These are phyloP conservation scores for Coreoperca whiteheadi DNA, from an alignment of 2,113 vertebrate species.

Conservation along the genomic window DNA sequence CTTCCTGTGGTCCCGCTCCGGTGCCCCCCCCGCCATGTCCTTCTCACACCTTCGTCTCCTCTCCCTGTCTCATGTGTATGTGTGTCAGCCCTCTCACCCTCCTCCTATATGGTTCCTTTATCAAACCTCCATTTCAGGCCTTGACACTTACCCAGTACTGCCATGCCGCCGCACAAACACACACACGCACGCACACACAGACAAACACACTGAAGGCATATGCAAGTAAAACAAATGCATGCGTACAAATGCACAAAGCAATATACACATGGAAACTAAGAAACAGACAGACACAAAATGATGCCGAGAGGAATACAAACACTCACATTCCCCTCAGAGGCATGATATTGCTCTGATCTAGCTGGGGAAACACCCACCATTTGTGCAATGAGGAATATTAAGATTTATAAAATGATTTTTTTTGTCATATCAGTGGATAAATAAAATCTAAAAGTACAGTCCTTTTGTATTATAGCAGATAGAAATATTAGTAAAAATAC, in stretches of 20 bases:
- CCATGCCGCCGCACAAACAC: slow-evolving; percentile 15
- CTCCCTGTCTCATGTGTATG: slow-evolving; percentile 19
- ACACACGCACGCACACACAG: slow-evolving; percentile 23
- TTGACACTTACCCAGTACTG: slow-evolving; percentile 61
- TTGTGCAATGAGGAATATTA: slow-evolving; percentile 50
- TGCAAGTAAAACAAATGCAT: slow-evolving; percentile 54
- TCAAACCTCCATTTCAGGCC: slow-evolving; percentile 77
- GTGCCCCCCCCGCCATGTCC: neutral
- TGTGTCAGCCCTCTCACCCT: slow-evolving; percentile 55
- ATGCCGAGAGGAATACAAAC: slow-evolving; percentile 48
- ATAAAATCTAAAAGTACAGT: slow-evolving; percentile 17
- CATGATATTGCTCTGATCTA: slow-evolving; percentile 68
- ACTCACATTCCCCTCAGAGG: slow-evolving; percentile 49
- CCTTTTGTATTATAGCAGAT: neutral
- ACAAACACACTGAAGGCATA: slow-evolving; percentile 35
- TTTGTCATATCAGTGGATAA: slow-evolving; percentile 8
- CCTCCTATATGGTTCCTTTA: slow-evolving; percentile 49
- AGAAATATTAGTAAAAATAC: neutral
- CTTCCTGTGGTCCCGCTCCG: slow-evolving; percentile 53
- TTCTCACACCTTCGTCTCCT: slow-evolving; percentile 38
- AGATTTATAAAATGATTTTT: slow-evolving; percentile 13
- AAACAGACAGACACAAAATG: slow-evolving; percentile 58
- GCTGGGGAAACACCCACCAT: slow-evolving; percentile 78
- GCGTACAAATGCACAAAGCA: slow-evolving; percentile 40
- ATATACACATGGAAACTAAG: slow-evolving; percentile 39